A percentile compares a stretch with the other conserved stretches of the same genome.
These are phyloP conservation scores for Yponomeuta plumbellus DNA, from an alignment of 2,888 invertebrate species.

Conservation along the genomic window DNA sequence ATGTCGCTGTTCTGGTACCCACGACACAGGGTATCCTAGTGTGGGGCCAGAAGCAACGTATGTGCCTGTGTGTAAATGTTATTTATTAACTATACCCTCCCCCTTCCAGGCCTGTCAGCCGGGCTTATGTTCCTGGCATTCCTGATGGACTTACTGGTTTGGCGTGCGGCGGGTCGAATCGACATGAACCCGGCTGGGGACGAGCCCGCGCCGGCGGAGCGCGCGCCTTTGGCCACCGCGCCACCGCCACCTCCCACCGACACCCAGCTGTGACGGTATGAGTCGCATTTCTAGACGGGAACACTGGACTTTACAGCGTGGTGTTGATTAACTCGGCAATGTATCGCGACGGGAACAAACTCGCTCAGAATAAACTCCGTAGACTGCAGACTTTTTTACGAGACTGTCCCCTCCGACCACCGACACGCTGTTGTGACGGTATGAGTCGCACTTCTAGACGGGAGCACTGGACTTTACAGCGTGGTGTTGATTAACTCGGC, in stretches of 20 bases:
- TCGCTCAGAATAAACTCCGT: too few species aligned
- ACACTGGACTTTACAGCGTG: too few species aligned
- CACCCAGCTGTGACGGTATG: constrained; percentile 63
- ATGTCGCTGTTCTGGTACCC: too few species aligned
- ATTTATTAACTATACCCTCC: too few species aligned
- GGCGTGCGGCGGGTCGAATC: constrained; percentile 92
- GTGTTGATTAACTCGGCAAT: background rate
- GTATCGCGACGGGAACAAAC: background rate
- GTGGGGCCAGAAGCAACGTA: too few species aligned
- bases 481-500: background rate
- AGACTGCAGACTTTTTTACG: background rate
- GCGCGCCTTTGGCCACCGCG: constrained; percentile 26
- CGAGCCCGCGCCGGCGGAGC: constrained; percentile 19
- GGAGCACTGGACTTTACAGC: background rate
- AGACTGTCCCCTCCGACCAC: too few species aligned
- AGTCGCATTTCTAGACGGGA: constrained; percentile 44
- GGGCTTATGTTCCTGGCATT: constrained; percentile 91
- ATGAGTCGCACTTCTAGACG: constrained; percentile 41
- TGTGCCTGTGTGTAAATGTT: too few species aligned
- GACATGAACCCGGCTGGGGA: constrained; percentile 75
- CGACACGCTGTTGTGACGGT: background rate
- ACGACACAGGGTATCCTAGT: too few species aligned
- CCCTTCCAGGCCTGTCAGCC: constrained; percentile 85
- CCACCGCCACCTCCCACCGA: constrained; percentile 32
- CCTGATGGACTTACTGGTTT: constrained; percentile 91